phyloP scores from a whole-genome alignment of 2,113 vertebrate species.

The Laticauda laticaudata region DNA sequence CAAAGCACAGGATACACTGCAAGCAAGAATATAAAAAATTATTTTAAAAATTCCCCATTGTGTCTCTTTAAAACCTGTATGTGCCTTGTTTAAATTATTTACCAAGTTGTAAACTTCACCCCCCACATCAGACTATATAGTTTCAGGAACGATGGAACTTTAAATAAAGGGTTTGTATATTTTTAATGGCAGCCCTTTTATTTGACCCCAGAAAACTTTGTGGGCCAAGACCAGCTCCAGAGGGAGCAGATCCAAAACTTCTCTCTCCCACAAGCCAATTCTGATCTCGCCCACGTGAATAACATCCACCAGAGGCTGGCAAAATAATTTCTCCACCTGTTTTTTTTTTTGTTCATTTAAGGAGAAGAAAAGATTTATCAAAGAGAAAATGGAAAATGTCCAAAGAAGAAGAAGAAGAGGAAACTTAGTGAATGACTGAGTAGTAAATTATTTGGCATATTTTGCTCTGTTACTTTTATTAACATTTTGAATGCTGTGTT shows the following conservation, averaged over 20 bases:
- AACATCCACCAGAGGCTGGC: not conserved
- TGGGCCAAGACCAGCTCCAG: not conserved
- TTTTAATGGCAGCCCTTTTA: not conserved
- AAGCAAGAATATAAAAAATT: not conserved
- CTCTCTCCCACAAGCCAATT: not conserved
- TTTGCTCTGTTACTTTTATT: not conserved
- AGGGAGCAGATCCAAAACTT: not conserved
- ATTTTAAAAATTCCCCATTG: not conserved
- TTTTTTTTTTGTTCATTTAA: not conserved
- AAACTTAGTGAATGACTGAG: not conserved
- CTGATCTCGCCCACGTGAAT: not conserved
- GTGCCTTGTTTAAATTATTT: not conserved
- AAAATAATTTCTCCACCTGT: not conserved
- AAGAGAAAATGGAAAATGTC: not conserved
- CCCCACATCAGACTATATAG: not conserved
- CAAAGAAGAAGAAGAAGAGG: not conserved
- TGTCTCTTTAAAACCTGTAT: not conserved
- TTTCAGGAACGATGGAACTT: not conserved
- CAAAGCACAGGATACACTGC: not conserved
- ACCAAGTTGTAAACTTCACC: not conserved
- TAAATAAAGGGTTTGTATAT: not conserved
- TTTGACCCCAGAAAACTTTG: not conserved
- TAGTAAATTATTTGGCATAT: not conserved
- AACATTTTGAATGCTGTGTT: not conserved
- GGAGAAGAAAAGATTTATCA: not conserved